Conservation (phyloP, 2,113 vertebrate genomes). For the Oncorhynchus kisutch region DNA sequence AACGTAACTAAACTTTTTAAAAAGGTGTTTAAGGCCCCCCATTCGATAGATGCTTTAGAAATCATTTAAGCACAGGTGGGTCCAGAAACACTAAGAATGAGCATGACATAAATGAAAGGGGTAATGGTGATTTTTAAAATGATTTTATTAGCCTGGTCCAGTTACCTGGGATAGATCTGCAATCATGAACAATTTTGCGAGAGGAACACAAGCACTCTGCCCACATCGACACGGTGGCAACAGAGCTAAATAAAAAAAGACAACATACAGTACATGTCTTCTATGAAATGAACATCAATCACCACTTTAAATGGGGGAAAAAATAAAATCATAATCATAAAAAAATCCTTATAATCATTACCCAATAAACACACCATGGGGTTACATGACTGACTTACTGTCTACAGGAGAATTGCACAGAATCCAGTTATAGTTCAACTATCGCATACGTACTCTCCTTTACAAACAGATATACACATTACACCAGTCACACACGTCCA, state of each 20-base stretch:
- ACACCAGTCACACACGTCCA: constrained; percentile 59
- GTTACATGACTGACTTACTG: constrained; percentile 37
- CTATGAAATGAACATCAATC: constrained; percentile 66
- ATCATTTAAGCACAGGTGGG: no score
- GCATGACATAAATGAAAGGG: neutral
- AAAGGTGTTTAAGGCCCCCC: constrained; percentile 62
- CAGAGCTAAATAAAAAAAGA: constrained; percentile 49
- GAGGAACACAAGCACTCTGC: constrained; percentile 54
- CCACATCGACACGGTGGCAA: constrained; percentile 54
- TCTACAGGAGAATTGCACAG: constrained; percentile 70
- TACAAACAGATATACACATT: constrained; percentile 59
- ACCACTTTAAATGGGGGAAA: constrained; percentile 50
- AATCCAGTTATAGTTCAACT: constrained; percentile 65
- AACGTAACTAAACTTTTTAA: constrained; percentile 49
- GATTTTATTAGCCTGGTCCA: constrained; percentile 75
- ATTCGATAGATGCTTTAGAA: neutral
- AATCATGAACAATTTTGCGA: constrained; percentile 48
- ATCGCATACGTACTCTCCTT: constrained; percentile 51
- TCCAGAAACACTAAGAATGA: neutral
- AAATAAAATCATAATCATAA: constrained; percentile 59
- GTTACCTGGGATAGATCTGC: constrained; percentile 49
- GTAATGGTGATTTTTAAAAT: constrained; percentile 65
- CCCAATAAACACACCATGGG: constrained; percentile 76
- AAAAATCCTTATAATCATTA: constrained; percentile 59
- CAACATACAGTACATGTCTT: constrained; percentile 40